Evolutionary conservation across 2,797 vertebrate species (phyloP), one percentile per base, ranked within the genome.

Genomic region (Capromys pilorides): DNA sequence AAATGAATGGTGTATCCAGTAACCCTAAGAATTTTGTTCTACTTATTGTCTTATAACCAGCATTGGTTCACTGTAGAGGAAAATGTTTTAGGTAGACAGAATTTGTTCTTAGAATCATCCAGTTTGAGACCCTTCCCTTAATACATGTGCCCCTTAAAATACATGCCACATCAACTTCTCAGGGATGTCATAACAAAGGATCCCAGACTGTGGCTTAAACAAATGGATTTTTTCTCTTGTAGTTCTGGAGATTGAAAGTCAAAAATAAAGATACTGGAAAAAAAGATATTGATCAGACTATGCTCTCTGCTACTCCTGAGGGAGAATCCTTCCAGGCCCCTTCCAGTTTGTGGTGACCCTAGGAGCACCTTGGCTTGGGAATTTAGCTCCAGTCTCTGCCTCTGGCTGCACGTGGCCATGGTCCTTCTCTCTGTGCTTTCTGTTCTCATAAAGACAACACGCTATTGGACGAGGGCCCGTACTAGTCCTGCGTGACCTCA

Each of bases 1-100:
- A 93, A 80, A 91, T 80, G 64, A 67, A 81, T 80, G 8, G n/a
- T n/a, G 2, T 57, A 28, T 10, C 18, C 51, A 39, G 0, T 93
- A 67, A 8, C 21, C 84, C 14, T 91, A 59, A 62, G 59, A 90
- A 88, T 90, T 93, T 91, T 33, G n/a, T 73, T n/a, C 33, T 88
- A 16, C 71, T 83, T 36, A 57, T 73, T 80, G 4, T 80, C 93
- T 88, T 41, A 39, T 9, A 13, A 61, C 67, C 4, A 71, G 21
- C 18, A 64, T 91, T 88, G 51, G 16, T 62, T 86, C 11, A 88
- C 6, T 86, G 49, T 33, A 64, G 57, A 9, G 21, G 51, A 45
- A 88, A 61, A n/a, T 77, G 7, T 59, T 39, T 80, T 85, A 80
- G 26, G 62, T 64, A 79, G 61, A 41, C 18, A 79, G 80, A 84